Evolutionary conservation across 2,113 vertebrate genomes (phyloP).

Genomic region (Glareola pratincola): DNA sequence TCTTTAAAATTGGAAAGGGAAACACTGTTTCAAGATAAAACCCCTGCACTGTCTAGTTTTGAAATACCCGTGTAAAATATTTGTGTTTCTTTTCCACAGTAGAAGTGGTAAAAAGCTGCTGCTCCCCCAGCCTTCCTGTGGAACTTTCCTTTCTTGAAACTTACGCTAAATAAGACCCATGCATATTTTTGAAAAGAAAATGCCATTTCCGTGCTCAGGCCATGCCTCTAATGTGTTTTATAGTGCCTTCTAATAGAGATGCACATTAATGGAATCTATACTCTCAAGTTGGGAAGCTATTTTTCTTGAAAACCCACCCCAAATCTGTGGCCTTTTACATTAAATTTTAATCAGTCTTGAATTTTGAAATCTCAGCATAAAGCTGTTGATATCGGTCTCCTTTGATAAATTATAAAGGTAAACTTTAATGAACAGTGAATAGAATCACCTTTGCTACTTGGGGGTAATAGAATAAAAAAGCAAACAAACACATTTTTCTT

Average conservation of each 20-base stretch:
- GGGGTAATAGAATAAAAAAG: conserved; percentile 92
- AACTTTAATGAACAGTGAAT: conserved; percentile 94
- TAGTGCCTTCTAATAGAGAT: conserved; percentile 25
- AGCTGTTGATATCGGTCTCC: conserved; percentile 83
- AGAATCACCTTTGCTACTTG: conserved; percentile 93
- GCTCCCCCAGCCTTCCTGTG: not conserved
- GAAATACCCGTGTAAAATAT: not conserved
- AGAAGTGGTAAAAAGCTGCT: not conserved
- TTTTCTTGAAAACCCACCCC: conserved; percentile 63
- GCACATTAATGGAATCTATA: conserved; percentile 44
- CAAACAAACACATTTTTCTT: conserved; percentile 96
- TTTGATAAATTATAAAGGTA: conserved; percentile 93
- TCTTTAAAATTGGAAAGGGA: not conserved
- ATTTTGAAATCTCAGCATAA: conserved; percentile 95
- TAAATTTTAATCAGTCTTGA: conserved; percentile 86
- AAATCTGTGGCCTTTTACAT: conserved; percentile 85
- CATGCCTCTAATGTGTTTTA: conserved; percentile 27
- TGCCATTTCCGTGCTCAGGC: conserved; percentile 24
- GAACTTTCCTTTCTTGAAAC: not conserved
- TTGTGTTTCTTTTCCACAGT: no score
- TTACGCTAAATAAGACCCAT: not conserved
- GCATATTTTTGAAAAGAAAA: conserved; percentile 13
- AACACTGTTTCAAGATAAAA: not conserved
- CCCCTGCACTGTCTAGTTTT: not conserved
- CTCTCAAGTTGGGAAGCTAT: conserved; percentile 28